Evolutionary conservation across 1,140 invertebrate species (phyloP), one percentile per base, ranked within the genome.

Genomic region (Liolophura sinensis): DNA sequence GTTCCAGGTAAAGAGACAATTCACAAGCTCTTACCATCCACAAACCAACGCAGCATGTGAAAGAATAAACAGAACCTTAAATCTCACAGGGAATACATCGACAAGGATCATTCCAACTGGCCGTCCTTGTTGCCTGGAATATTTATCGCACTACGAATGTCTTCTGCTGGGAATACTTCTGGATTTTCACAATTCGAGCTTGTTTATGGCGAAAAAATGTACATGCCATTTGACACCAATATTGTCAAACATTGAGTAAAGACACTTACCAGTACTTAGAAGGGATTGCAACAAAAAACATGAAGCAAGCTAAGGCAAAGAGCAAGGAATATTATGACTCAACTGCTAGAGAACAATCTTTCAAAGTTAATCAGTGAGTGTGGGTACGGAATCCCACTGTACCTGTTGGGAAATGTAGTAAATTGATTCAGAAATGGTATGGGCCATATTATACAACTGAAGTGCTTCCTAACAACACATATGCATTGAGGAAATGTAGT

Each of bases 21-120:
- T 63, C 52, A 72, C 73, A 54, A 73, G 68, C n/a, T 52, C 56
- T 47, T 76, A 73, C 52, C 74, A 76, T 65, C 73, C 73, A 22
- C 65, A 71, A 55, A 66, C 69, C 27, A 77, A 77, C 46, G 25
- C 69, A 47, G 63, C 74, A 46, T 69, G 62, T 67, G 69, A 72
- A 50, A 57, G 68, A 55, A 22, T 31, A 22, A 68, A 66, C 51
- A 68, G 59, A 25, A 55, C 63, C 22, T n/a, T 72, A 20, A 69
- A 64, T 55, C 61, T 18, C n/a, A 69, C 6, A 60, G 66, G 27
- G 31, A 56, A 11, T 72, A 72, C 55, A 52, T 62, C 24, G 22
- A 68, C 22, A 57, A 68, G n/a, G 57, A 62, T 56, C 70, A 71
- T 56, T 56, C 20, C 11, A 69, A 71, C 27, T 71, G 70, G 62